A percentile compares a stretch with the other conserved stretches of the same genome.
Conservation (phyloP, 2,113 vertebrate species). For the Empidonax alnorum region DNA sequence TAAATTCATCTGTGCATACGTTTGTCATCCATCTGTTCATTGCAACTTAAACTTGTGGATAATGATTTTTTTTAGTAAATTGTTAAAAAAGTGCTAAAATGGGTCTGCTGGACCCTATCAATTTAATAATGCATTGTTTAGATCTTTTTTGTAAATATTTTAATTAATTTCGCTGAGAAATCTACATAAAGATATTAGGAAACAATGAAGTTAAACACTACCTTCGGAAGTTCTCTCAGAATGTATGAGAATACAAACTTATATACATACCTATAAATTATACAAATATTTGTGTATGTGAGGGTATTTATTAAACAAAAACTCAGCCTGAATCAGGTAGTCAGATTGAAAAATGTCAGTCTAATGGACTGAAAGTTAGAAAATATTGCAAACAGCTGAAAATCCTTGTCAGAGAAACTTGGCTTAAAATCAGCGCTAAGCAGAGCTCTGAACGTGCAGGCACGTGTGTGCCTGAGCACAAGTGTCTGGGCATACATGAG, state of each 20-base stretch:
- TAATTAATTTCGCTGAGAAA: background rate
- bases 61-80: constrained; percentile 56
- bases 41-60: constrained; percentile 53
- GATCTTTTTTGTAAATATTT: constrained; percentile 31
- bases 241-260: background rate
- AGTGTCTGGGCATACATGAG: background rate
- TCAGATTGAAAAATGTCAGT: background rate
- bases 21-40: constrained; percentile 72
- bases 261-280: background rate
- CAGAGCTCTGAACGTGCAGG: background rate
- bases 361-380: background rate
- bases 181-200: background rate
- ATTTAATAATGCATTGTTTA: constrained; percentile 54
- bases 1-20: constrained; percentile 68
- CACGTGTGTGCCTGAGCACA: background rate
- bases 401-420: background rate
- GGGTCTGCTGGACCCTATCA: constrained; percentile 35
- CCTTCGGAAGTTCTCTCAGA: background rate
- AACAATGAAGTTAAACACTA: background rate
- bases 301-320: background rate
- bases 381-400: background rate
- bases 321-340: background rate
- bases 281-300: background rate
- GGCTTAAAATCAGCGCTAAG: background rate
- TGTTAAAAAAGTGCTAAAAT: constrained; percentile 48